Percentiles rank a stretch among this genome's conserved stretches.
phyloP scores from a whole-genome alignment of 2,888 invertebrate genomes.

The Drosophila neutralis region DNA sequence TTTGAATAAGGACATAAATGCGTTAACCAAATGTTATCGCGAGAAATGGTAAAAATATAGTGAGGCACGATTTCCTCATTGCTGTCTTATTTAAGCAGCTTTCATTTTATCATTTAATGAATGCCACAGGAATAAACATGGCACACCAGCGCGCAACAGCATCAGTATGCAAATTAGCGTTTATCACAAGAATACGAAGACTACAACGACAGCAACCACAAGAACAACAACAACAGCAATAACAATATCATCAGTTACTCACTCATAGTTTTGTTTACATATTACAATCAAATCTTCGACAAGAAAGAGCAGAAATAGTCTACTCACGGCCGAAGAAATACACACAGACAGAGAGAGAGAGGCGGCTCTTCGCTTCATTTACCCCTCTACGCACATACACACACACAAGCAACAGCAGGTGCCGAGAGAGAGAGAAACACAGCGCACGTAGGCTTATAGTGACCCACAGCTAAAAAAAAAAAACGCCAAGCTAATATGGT shows the following conservation, averaged over 20 bases:
- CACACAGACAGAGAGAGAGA: slow-evolving; percentile 11
- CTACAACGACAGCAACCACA: slow-evolving; percentile 27
- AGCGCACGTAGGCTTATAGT: slow-evolving; percentile 33
- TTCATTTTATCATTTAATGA: slow-evolving; percentile 20
- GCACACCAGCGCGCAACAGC: slow-evolving; percentile 19
- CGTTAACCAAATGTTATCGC: slow-evolving; percentile 60
- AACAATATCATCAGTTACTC: slow-evolving; percentile 27
- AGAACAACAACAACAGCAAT: slow-evolving; percentile 39
- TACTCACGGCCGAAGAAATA: slow-evolving; percentile 28
- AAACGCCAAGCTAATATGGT: not conserved
- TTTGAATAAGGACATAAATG: slow-evolving; percentile 73
- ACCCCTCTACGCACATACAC: slow-evolving; percentile 2
- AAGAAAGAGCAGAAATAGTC: slow-evolving; percentile 41
- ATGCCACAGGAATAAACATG: slow-evolving; percentile 21
- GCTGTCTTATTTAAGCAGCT: slow-evolving; percentile 12
- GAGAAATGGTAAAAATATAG: slow-evolving; percentile 68
- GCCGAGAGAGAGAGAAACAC: slow-evolving; percentile 19
- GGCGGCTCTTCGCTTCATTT: slow-evolving; percentile 13
- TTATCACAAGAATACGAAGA: slow-evolving; percentile 54
- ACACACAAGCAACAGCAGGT: slow-evolving; percentile 29
- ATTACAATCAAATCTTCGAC: slow-evolving; percentile 60
- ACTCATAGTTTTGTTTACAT: slow-evolving; percentile 65
- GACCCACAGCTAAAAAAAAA: not conserved
- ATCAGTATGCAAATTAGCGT: slow-evolving; percentile 63
- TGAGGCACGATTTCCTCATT: slow-evolving; percentile 12